Conservation (phyloP, 2,113 vertebrate species). For the Laticauda colubrina region DNA sequence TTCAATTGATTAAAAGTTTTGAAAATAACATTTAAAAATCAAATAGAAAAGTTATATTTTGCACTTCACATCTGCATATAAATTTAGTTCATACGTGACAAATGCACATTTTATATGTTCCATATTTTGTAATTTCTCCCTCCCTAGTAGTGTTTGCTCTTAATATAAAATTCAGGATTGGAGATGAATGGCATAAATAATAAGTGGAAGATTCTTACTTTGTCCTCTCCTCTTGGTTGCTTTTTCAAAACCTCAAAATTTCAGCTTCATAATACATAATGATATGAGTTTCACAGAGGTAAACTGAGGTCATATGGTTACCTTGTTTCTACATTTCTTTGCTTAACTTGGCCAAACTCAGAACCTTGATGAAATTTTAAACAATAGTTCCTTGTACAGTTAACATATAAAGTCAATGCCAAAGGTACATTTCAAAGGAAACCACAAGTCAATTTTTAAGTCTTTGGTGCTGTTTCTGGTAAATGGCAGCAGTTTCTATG, state of each 20-base stretch:
- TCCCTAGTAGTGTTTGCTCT: background rate
- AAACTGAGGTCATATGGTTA: slow-evolving; percentile 33
- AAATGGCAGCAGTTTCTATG: slow-evolving; percentile 17
- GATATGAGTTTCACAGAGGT: background rate
- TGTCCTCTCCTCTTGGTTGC: background rate
- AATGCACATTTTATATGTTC: background rate
- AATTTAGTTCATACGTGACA: background rate
- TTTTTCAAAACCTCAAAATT: background rate
- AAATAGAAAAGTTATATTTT: slow-evolving; percentile 5
- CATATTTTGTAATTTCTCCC: background rate
- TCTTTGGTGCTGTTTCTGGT: slow-evolving; percentile 12
- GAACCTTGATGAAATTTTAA: slow-evolving; percentile 40
- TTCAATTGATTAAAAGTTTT: background rate
- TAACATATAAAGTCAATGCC: slow-evolving; percentile 7
- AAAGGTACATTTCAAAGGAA: background rate
- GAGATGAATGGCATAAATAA: background rate
- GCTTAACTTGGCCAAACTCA: slow-evolving; percentile 33
- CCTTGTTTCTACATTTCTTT: slow-evolving; percentile 22
- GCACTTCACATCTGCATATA: background rate
- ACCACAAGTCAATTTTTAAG: slow-evolving; percentile 38
- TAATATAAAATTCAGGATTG: background rate
- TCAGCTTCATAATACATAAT: background rate
- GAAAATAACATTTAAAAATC: background rate
- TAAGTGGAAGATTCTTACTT: background rate
- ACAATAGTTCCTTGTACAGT: slow-evolving; percentile 46